Base-by-base conservation (phyloP, 1,140 invertebrate genomes). In the Acromyrmex echinatior region DNA sequence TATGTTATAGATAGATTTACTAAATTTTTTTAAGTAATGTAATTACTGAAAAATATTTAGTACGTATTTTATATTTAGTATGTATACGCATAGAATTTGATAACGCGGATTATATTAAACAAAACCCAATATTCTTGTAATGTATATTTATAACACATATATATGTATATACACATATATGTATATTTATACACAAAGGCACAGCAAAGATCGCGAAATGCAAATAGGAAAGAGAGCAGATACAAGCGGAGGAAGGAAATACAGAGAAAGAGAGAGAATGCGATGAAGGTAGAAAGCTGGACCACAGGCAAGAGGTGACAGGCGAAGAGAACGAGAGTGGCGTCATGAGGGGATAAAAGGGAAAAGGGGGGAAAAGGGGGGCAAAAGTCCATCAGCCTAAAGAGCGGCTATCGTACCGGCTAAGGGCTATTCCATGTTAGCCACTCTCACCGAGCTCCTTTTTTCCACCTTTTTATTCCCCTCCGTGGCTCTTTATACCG, bases 401-500 rank as follows among this genome's bases (percentile, higher is more conserved):
- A 94, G 93, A 94, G 92, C 91, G 93, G 93, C 95, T 95, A 95
- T 95, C 95, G 93, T 93, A 90, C 92, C 92, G 91, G 93, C 95
- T 95, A 95, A 95, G 95, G 95, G 94, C 95, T 94, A 95, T 95
- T 95, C 93, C 95, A 95, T 95, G 95, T 95, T 95, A 95, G 92
- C 92, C 92, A 92, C 92, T 94, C 93, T 94, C 93, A 86, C 89
- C 90, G 84, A 91, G 91, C 87, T 92, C 87, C 89, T 93, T 95
- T 94, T 92, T 93, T 93, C 88, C 88, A 88, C 82, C 89, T 91
- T 87, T 91, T 93, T 93, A 93, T 91, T 92, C 88, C 85, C 84
- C 86, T 93, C 87, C 77, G 58, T 73, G 81, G 86, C 91, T 94
- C 92, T 93, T 94, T 93, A 91, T 89, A 89, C 88, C 56, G 70